phyloP scores from a whole-genome alignment of 2,888 invertebrate genomes.

The Schrankia costaestrigalis region DNA sequence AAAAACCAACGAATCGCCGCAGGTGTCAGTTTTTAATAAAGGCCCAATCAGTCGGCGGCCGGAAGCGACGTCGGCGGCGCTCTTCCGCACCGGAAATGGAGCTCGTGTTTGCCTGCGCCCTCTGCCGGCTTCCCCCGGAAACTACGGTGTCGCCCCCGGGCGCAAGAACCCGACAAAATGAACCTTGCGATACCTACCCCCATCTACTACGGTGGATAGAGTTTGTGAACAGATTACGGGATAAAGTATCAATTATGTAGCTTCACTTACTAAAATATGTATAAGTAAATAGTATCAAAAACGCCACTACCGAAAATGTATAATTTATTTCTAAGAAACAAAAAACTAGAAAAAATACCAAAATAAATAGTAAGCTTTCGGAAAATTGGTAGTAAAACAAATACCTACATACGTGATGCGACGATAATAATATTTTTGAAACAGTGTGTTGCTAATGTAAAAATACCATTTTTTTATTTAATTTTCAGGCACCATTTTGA shows the following conservation, averaged over 20 bases:
- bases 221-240: constrained; percentile 4
- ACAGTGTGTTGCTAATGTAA: too few species aligned
- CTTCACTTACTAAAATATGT: neutral
- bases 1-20: constrained; percentile 52
- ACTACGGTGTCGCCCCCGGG: constrained; percentile 53
- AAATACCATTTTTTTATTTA: too few species aligned
- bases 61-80: constrained; percentile 62
- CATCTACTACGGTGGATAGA: constrained; percentile 21
- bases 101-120: constrained; percentile 68
- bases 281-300: too few species aligned
- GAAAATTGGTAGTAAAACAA: too few species aligned
- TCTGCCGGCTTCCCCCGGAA: constrained; percentile 57
- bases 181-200: constrained; percentile 40
- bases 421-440: too few species aligned
- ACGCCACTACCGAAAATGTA: too few species aligned
- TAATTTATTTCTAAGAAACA: too few species aligned
- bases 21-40: constrained; percentile 80
- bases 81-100: constrained; percentile 75
- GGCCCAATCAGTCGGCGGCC: constrained; percentile 73
- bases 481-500: too few species aligned
- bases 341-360: too few species aligned
- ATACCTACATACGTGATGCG: too few species aligned
- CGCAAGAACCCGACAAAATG: constrained; percentile 40
- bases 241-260: constrained; percentile 3
- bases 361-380: too few species aligned